Evolutionary conservation across 2,113 vertebrate species (phyloP).

Genomic region (Psittacus erithacus): DNA sequence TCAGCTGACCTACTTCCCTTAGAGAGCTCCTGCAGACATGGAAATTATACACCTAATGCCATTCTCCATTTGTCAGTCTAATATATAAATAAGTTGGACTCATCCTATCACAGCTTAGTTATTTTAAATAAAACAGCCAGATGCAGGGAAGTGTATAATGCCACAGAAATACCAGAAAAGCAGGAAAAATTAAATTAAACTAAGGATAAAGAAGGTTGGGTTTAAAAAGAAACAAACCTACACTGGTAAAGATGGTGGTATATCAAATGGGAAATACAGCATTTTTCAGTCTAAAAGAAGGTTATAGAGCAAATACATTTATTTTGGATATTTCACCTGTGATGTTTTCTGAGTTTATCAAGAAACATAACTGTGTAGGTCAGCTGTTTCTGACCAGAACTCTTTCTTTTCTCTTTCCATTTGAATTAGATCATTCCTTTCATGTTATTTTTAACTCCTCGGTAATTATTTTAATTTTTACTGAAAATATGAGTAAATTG

Average conservation of each 20-base stretch:
- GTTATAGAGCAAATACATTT: neutral
- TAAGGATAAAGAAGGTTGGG: neutral
- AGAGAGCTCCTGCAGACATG: neutral
- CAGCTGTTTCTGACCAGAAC: neutral
- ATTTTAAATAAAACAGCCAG: neutral
- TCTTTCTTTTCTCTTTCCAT: neutral
- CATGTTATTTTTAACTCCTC: neutral
- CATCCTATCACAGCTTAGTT: neutral
- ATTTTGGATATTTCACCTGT: neutral
- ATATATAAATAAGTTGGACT: rapidly evolving
- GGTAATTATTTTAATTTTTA: neutral
- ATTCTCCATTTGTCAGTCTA: neutral
- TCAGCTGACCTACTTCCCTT: neutral
- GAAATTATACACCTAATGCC: neutral
- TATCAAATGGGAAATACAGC: neutral
- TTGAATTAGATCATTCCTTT: neutral
- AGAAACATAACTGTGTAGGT: neutral
- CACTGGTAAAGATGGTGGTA: neutral
- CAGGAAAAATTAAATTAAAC: neutral
- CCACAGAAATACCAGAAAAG: neutral
- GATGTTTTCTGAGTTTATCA: neutral
- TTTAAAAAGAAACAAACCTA: neutral
- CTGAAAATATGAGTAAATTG: neutral
- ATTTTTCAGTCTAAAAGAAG: neutral
- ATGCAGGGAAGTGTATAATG: neutral